These are phyloP conservation scores for Platichthys flesus DNA, from an alignment of 2,113 vertebrate genomes.

Conservation along the genomic window DNA sequence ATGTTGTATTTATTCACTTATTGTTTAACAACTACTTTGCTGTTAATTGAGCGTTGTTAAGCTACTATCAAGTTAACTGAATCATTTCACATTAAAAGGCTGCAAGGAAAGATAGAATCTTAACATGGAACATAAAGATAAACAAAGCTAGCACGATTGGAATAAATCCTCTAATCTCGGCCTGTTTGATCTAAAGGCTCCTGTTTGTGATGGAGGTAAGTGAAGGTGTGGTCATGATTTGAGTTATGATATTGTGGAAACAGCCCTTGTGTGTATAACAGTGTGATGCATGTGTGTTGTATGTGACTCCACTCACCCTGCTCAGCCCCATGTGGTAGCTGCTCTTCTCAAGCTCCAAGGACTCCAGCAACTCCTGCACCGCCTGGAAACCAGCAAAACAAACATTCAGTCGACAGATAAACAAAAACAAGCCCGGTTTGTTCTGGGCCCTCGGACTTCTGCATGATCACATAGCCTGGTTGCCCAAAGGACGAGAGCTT, in stretches of 20 bases:
- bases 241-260: not conserved
- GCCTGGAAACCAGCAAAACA: constrained; percentile 84
- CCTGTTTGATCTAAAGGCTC: not conserved
- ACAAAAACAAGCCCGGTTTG: constrained; percentile 13
- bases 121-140: not conserved
- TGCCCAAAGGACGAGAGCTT: constrained; percentile 14
- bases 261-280: not conserved
- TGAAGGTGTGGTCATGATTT: not conserved
- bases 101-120: not conserved
- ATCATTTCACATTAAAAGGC: not conserved
- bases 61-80: no score
- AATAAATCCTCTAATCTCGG: not conserved
- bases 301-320: constrained; percentile 83
- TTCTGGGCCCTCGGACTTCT: constrained; percentile 1
- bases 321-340: constrained; percentile 95
- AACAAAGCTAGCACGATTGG: not conserved
- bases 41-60: no score
- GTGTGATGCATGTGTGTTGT: not conserved
- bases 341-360: constrained; percentile 95
- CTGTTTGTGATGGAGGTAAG: not conserved
- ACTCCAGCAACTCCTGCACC: constrained; percentile 93
- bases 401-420: constrained; percentile 28
- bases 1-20: no score
- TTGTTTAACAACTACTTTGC: no score
- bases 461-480: constrained; percentile 12